Evolutionary conservation across 2,888 invertebrate genomes (phyloP).

Genomic region (Caenorhabditis angaria): DNA sequence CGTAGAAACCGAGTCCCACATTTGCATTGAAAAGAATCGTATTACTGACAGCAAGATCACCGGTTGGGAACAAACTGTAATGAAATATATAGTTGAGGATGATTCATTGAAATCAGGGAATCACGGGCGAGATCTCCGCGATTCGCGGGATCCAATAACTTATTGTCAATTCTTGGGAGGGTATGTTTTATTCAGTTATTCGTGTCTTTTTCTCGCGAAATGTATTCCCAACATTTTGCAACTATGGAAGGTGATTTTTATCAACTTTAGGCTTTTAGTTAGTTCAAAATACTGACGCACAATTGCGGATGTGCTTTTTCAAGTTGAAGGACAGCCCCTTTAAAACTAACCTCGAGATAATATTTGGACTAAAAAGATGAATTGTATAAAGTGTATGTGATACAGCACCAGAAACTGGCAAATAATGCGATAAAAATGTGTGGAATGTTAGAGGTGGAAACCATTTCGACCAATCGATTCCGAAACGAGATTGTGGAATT

Average conservation of each 20-base stretch:
- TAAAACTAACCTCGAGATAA: conserved; percentile 48
- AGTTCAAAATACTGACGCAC: no score
- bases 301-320: no score
- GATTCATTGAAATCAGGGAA: no score
- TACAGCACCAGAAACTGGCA: conserved; percentile 64
- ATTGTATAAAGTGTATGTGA: conserved; percentile 64
- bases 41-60: no score
- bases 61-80: conserved; percentile 50
- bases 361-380: conserved; percentile 64
- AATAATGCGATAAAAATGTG: conserved; percentile 60
- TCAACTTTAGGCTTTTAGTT: no score
- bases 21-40: no score
- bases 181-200: conserved; percentile 43
- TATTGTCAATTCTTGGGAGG: conserved; percentile 71
- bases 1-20: no score
- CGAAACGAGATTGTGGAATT: conserved; percentile 23
- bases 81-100: conserved; percentile 77
- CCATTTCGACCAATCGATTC: conserved; percentile 46
- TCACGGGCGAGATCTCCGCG: conserved; percentile 84
- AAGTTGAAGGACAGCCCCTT: background rate
- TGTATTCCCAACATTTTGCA: no score
- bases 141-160: conserved; percentile 82
- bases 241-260: no score
- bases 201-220: no score
- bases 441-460: conserved; percentile 54